Evolutionary conservation across 2,888 invertebrate genomes (phyloP), one percentile per base, ranked within the genome.

Genomic region (Mycogona germanica): DNA sequence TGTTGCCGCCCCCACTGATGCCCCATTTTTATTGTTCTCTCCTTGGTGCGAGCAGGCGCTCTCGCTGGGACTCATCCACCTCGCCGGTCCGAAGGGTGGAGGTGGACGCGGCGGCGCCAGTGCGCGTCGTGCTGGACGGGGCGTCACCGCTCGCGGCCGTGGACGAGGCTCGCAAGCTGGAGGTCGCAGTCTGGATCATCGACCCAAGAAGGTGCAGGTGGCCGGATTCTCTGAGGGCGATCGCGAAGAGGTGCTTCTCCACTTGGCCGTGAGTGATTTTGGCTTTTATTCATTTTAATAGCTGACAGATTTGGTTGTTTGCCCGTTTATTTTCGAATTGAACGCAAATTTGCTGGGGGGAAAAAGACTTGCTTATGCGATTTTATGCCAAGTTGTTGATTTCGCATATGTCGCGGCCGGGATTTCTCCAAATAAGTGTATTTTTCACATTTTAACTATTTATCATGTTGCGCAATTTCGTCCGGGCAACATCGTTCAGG

Each of bases 141-240:
- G 58, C 17, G 35, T 57, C 26, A 58, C 55, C 12, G 48, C 53
- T 12, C 48, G 57, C 17, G 64, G 64, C 7, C 61, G 62, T 49
- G 60, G 60, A 9, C 41, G 58, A 19, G 54, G 55, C n/a, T 30
- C 30, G 12, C n/a, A 48, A n/a, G 32, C 26, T 4, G 45, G 35
- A 32, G 55, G 56, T 21, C 25, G 53, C 19, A 57, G 45, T 12
- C 80, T 88, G 37, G 93, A 95, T 73, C 84, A 91, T 61, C 73
- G 93, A 54, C 89, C 93, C 1, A 82, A 86, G 2, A 82, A 87
- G 57, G 74, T 95, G 55, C 77, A 88, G 57, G 82, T 95, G 47
- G 85, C 87, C 4, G 92, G 92, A 17, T 92, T 91, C 71, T 82
- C 84, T 63, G 76, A 78, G 12, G 87, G 87, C 58, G 91, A 91